Evolutionary conservation across 2,113 vertebrate species (phyloP).

Genomic region (Halcyon senegalensis): DNA sequence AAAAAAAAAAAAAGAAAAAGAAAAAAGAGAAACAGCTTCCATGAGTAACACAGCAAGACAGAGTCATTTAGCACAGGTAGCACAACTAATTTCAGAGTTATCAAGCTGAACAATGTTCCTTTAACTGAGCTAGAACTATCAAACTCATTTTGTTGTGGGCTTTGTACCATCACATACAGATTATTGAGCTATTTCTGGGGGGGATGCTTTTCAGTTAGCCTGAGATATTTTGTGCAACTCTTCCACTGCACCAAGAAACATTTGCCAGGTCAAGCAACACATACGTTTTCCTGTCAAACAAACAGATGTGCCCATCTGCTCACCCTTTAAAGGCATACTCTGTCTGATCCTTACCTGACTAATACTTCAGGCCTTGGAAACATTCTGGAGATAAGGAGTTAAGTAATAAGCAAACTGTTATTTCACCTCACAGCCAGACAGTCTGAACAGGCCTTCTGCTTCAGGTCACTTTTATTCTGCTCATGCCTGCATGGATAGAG

Average conservation of each 20-base stretch:
- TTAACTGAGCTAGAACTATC: background rate
- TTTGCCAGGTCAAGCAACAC: constrained; percentile 13
- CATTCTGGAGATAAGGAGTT: constrained; percentile 10
- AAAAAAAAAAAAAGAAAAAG: background rate
- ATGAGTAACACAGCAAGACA: background rate
- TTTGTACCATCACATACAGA: background rate
- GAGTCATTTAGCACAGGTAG: background rate
- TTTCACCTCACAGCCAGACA: constrained; percentile 3
- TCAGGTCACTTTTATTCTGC: constrained; percentile 48
- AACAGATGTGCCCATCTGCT: constrained; percentile 41
- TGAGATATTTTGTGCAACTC: background rate
- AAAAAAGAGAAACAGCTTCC: background rate
- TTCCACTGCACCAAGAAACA: background rate
- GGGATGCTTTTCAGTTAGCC: background rate
- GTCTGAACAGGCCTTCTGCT: constrained; percentile 39
- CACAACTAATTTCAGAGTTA: background rate
- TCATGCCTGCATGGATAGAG: constrained; percentile 2
- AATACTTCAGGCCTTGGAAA: background rate
- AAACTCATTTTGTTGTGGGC: background rate
- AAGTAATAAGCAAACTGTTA: background rate
- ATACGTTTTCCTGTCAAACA: constrained; percentile 43
- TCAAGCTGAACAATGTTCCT: background rate
- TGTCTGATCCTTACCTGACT: background rate
- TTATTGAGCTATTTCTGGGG: background rate
- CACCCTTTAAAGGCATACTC: background rate